Conservation (phyloP, 1,140 invertebrate species). For the Bombus breviceps region DNA sequence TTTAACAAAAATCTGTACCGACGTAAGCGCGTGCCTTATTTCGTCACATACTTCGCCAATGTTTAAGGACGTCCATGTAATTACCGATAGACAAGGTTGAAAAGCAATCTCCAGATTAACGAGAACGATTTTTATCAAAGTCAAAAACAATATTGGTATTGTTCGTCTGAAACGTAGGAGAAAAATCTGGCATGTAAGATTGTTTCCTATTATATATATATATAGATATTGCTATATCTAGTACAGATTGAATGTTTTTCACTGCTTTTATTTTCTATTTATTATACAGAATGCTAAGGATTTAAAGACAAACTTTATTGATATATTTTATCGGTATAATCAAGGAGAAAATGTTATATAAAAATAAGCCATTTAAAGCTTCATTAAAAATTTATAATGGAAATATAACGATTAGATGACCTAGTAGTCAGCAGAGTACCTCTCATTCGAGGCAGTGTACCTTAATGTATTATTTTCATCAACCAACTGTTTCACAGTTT, state of each 20-base stretch:
- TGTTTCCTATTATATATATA: background rate
- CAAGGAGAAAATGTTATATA: too few species aligned
- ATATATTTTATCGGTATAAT: too few species aligned
- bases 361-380: too few species aligned
- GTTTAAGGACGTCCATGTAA: slow-evolving; percentile 92
- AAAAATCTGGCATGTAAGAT: background rate
- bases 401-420: too few species aligned
- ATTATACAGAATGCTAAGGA: too few species aligned
- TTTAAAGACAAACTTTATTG: too few species aligned
- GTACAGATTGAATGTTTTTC: too few species aligned
- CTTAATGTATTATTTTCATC: slow-evolving; percentile 84
- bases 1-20: slow-evolving; percentile 88
- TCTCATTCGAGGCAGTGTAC: slow-evolving; percentile 44
- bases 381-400: too few species aligned
- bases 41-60: slow-evolving; percentile 86
- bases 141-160: slow-evolving; percentile 86
- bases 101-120: slow-evolving; percentile 88
- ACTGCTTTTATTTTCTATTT: too few species aligned
- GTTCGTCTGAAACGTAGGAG: slow-evolving; percentile 71
- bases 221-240: too few species aligned
- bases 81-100: slow-evolving; percentile 89
- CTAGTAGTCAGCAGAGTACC: too few species aligned
- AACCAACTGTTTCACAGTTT: slow-evolving; percentile 84
- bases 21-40: slow-evolving; percentile 84
- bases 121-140: slow-evolving; percentile 87